Percentiles rank a stretch among this genome's conserved stretches.
phyloP scores from a whole-genome alignment of 2,113 vertebrate species.

The Osmerus mordax region DNA sequence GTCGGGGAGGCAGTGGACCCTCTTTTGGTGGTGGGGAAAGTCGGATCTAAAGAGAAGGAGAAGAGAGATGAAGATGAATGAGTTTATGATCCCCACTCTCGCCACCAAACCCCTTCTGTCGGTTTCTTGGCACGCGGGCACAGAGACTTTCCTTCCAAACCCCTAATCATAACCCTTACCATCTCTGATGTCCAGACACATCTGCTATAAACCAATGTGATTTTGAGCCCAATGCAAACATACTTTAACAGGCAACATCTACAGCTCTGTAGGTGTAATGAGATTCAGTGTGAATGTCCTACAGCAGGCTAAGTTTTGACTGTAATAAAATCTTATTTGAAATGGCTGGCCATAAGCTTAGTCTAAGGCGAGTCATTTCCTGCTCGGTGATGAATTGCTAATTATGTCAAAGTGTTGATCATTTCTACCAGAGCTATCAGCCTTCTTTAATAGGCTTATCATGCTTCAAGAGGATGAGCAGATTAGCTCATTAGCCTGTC shows the following conservation, averaged over 20 bases:
- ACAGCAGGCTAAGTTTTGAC: conserved; percentile 26
- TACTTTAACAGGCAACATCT: neutral
- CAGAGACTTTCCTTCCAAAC: conserved; percentile 44
- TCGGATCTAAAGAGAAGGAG: conserved; percentile 15
- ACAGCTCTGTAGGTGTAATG: too few relatives aligned
- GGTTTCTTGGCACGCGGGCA: conserved; percentile 38
- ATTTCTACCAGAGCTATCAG: neutral
- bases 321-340: too few relatives aligned
- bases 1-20: neutral
- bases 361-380: too few relatives aligned
- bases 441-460: conserved; percentile 34
- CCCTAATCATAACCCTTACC: conserved; percentile 49
- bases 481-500: conserved; percentile 15
- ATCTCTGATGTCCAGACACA: conserved; percentile 33
- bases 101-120: conserved; percentile 41
- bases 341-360: too few relatives aligned
- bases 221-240: conserved; percentile 16
- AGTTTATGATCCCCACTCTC: conserved; percentile 15
- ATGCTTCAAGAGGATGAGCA: conserved; percentile 32
- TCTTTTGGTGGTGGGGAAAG: conserved; percentile 10
- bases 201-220: conserved; percentile 43
- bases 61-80: conserved; percentile 35
- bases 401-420: conserved; percentile 31
- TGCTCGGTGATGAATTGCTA: neutral
- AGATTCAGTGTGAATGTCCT: too few relatives aligned